A percentile compares a stretch with the other conserved stretches of the same genome.
phyloP scores from a whole-genome alignment of 2,888 invertebrate species.

The Amblyjoppa fuscipennis region DNA sequence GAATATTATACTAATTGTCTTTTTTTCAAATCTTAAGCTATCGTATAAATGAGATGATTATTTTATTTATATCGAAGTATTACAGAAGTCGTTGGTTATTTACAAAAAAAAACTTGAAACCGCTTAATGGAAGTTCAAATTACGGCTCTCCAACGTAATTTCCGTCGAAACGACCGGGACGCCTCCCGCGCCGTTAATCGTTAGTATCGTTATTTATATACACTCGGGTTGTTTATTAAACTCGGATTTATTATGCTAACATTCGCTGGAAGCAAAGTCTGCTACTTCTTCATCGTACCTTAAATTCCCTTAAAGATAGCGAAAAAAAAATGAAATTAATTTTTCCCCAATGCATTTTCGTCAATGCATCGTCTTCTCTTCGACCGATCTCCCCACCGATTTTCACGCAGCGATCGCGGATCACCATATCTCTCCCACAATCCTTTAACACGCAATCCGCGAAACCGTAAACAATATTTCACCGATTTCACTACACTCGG shows the following conservation, averaged over 20 bases:
- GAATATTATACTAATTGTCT: conserved; percentile 48
- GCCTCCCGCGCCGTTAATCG: conserved; percentile 34
- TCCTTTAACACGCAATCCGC: neutral
- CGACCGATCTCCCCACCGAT: neutral
- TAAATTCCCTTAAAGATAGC: neutral
- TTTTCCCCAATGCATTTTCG: conserved; percentile 3
- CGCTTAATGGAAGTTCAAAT: conserved; percentile 42
- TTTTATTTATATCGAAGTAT: conserved; percentile 40
- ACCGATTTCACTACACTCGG: neutral
- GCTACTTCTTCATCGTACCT: neutral
- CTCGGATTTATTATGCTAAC: conserved; percentile 46
- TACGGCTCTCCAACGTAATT: neutral
- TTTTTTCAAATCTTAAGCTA: conserved; percentile 32
- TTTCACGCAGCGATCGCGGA: neutral
- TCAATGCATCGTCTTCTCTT: conserved; percentile 19
- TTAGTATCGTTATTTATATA: conserved; percentile 57
- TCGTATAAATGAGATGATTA: conserved; percentile 28
- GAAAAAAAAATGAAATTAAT: neutral
- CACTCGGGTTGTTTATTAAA: conserved; percentile 47
- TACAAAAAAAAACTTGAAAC: conserved; percentile 51
- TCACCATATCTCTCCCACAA: neutral
- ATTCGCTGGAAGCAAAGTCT: conserved; percentile 44
- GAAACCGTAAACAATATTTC: too few species aligned
- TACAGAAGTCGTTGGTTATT: conserved; percentile 54
- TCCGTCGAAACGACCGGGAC: neutral